Evolutionary conservation across 2,888 invertebrate genomes (phyloP).

Genomic region (Pseudococcus jackbeardsleyi): DNA sequence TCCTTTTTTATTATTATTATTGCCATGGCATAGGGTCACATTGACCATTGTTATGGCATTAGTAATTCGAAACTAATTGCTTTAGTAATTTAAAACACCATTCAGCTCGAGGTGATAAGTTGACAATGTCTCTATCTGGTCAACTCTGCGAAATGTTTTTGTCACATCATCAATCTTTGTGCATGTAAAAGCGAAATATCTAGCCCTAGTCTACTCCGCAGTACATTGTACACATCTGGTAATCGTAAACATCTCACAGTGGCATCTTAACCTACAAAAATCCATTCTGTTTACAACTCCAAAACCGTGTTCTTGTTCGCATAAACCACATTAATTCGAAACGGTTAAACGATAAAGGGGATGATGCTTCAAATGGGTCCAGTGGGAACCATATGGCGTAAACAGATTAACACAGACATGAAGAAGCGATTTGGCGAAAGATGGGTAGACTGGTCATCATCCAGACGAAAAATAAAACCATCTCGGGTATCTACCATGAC

Average conservation of each 20-base stretch:
- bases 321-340: constrained; percentile 53
- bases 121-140: background rate
- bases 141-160: background rate
- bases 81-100: constrained; percentile 35
- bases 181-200: background rate
- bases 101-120: background rate
- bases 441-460: background rate
- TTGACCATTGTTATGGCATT: constrained; percentile 22
- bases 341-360: constrained; percentile 38
- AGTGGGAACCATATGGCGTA: constrained; percentile 12
- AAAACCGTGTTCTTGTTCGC: constrained; percentile 6
- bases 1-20: constrained; percentile 16
- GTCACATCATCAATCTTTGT: constrained; percentile 34
- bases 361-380: background rate
- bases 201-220: background rate
- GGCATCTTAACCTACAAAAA: constrained; percentile 54
- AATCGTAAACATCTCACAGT: constrained; percentile 31
- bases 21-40: constrained; percentile 24
- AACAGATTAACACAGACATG: constrained; percentile 7
- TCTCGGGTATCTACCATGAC: background rate
- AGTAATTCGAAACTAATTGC: constrained; percentile 47
- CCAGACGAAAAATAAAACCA: background rate
- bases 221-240: background rate
- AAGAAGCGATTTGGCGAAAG: constrained; percentile 15
- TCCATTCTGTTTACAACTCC: constrained; percentile 9